phyloP scores from a whole-genome alignment of 2,113 vertebrate species.

The Gnathonemus echidnorhynchus region DNA sequence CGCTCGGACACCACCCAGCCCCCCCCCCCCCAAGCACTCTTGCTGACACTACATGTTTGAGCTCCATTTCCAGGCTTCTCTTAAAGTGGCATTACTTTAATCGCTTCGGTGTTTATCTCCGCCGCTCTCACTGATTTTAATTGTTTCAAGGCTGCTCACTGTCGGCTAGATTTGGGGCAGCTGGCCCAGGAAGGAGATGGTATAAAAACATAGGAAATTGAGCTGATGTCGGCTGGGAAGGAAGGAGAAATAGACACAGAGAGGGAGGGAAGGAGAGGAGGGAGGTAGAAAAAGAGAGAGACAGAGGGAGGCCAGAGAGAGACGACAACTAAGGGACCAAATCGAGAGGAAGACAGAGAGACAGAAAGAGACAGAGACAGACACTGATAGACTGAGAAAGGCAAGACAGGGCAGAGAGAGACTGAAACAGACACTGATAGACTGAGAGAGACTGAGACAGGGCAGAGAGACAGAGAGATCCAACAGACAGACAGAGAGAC shows the following conservation, averaged over 20 bases:
- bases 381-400: background rate
- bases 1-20: constrained; percentile 27
- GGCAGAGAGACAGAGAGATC: background rate
- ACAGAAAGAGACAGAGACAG: background rate
- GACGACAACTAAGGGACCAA: background rate
- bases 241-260: background rate
- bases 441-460: background rate
- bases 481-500: background rate
- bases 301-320: background rate
- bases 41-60: background rate
- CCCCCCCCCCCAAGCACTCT: background rate
- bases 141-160: background rate
- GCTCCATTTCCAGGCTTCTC: background rate
- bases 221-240: background rate
- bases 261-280: background rate
- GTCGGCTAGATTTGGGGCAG: background rate
- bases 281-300: background rate
- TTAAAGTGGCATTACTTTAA: background rate
- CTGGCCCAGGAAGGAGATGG: background rate
- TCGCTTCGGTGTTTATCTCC: background rate
- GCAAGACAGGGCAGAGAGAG: background rate
- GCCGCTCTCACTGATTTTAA: background rate
- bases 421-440: background rate
- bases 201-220: background rate
- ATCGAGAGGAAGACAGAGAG: background rate